A percentile compares a stretch with the other conserved stretches of the same genome.
Conservation (phyloP, 1,140 invertebrate genomes). For the Micrasema minimum region DNA sequence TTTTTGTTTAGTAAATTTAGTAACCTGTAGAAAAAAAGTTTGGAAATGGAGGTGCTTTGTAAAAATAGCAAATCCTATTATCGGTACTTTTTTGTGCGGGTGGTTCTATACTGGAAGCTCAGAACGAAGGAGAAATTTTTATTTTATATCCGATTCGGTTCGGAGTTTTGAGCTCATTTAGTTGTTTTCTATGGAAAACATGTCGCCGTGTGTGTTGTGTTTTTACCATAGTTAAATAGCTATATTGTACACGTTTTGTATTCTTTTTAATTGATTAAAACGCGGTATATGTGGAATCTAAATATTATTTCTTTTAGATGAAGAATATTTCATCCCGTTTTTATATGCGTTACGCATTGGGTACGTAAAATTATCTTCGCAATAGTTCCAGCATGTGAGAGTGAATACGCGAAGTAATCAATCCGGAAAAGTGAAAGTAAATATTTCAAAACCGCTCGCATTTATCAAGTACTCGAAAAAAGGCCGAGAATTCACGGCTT, state of each 20-base stretch:
- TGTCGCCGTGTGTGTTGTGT: background rate
- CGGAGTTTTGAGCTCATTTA: no score
- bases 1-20: no score
- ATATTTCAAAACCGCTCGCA: conserved; percentile 20
- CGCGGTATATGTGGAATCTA: no score
- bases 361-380: conserved; percentile 10
- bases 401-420: conserved; percentile 23
- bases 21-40: no score
- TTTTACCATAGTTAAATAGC: background rate
- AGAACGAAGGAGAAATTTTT: no score
- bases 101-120: no score
- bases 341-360: background rate
- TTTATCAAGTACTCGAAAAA: background rate
- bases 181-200: conserved; percentile 6
- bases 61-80: no score
- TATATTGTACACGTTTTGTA: background rate
- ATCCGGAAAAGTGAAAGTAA: conserved; percentile 38
- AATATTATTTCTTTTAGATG: background rate
- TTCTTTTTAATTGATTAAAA: no score
- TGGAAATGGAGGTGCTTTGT: no score
- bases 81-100: no score
- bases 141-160: no score
- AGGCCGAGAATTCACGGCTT: background rate
- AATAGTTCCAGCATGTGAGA: conserved; percentile 23
- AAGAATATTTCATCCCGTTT: background rate